Conservation (phyloP, 2,113 vertebrate genomes). For the Sterna hirundo region DNA sequence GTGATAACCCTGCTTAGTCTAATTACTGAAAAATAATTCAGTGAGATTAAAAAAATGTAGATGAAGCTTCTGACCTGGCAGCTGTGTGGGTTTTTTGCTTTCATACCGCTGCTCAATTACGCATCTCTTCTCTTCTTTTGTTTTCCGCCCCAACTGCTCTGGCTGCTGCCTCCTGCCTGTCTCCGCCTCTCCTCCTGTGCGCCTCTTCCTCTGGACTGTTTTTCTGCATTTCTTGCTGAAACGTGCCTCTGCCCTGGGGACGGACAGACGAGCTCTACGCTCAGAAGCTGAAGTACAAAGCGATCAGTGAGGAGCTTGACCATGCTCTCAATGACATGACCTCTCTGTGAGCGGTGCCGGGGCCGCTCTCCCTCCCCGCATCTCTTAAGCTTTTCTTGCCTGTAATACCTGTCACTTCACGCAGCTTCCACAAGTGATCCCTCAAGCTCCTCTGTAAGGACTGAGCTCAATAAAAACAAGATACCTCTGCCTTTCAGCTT, state of each 20-base stretch:
- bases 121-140: conserved; percentile 49
- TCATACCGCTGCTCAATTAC: background rate
- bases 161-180: conserved; percentile 52
- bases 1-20: background rate
- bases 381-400: background rate
- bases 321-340: conserved; percentile 89
- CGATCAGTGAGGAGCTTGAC: conserved; percentile 90
- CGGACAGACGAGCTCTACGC: conserved; percentile 86
- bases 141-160: conserved; percentile 40
- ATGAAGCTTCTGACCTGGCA: background rate
- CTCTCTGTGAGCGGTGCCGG: conserved; percentile 73
- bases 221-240: background rate
- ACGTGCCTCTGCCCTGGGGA: background rate
- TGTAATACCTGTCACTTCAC: background rate
- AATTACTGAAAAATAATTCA: background rate
- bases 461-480: conserved; percentile 59
- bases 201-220: background rate
- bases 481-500: background rate
- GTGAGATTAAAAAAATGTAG: background rate
- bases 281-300: conserved; percentile 92
- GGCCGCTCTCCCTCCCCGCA: background rate
- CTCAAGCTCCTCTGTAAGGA: background rate
- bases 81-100: background rate
- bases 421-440: background rate
- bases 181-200: background rate